phyloP scores from a whole-genome alignment of 1,140 invertebrate genomes.

The Caenorhabditis latens region DNA sequence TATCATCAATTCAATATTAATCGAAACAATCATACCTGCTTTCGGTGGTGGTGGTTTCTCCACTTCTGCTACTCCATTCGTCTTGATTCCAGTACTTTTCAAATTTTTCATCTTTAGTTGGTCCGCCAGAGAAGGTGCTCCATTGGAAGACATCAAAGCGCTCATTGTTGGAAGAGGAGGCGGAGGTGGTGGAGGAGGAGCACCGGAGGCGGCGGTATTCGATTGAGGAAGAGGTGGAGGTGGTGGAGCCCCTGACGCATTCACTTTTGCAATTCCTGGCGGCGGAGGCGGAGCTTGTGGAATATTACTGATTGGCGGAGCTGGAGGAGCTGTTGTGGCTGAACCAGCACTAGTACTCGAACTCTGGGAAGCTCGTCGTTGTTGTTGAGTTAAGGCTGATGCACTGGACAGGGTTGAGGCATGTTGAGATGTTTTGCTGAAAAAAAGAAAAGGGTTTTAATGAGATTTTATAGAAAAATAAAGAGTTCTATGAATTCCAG shows the following conservation, averaged over 20 bases:
- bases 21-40: too few relatives aligned
- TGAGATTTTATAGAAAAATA: not conserved
- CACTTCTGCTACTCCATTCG: not conserved
- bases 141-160: not conserved
- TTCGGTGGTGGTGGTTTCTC: not conserved
- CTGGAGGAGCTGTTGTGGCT: not conserved
- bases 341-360: slow-evolving; percentile 1
- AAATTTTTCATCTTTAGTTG: not conserved
- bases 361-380: slow-evolving; percentile 24
- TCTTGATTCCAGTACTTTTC: not conserved
- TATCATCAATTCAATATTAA: too few relatives aligned
- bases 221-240: slow-evolving; percentile 24
- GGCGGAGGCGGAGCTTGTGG: slow-evolving; percentile 34
- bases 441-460: not conserved
- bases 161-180: not conserved
- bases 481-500: too few relatives aligned
- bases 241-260: not conserved
- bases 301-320: slow-evolving; percentile 1
- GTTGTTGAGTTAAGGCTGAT: not conserved
- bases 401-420: not conserved
- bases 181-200: slow-evolving; percentile 18
- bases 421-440: slow-evolving; percentile 1
- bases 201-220: too few relatives aligned
- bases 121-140: not conserved
- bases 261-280: not conserved